These are phyloP conservation scores for Illadopsis cleaveri DNA, from an alignment of 2,113 vertebrate genomes.

Conservation along the genomic window DNA sequence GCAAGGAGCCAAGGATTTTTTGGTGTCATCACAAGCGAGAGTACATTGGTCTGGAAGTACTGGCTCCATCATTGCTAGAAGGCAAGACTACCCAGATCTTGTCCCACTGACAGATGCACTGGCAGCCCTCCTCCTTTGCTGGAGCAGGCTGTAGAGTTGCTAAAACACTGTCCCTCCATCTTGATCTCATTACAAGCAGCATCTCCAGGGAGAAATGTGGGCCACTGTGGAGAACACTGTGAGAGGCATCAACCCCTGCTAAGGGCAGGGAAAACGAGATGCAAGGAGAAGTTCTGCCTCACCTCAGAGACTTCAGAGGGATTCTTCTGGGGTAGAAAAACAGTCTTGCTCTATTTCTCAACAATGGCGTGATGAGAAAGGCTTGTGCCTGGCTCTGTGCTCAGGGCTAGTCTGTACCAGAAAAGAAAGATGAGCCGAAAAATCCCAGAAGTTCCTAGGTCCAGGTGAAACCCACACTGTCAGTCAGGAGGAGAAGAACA, in stretches of 20 bases:
- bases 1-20: slow-evolving; percentile 12
- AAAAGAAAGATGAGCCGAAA: neutral
- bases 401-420: neutral
- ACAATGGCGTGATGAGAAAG: neutral
- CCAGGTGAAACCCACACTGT: neutral
- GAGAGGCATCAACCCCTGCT: neutral
- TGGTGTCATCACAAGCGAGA: neutral
- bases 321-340: neutral
- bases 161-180: neutral
- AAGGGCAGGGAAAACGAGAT: neutral
- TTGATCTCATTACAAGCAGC: neutral
- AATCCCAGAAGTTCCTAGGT: neutral
- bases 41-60: neutral
- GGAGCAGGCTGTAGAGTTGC: neutral
- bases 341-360: neutral
- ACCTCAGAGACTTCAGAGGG: neutral
- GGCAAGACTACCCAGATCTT: neutral
- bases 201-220: neutral
- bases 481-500: neutral
- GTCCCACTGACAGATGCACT: neutral
- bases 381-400: neutral
- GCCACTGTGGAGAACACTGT: neutral
- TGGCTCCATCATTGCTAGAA: neutral
- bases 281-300: neutral
- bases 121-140: neutral